Evolutionary conservation across 2,113 vertebrate genomes (phyloP).

Genomic region (Irena cyanogastra): DNA sequence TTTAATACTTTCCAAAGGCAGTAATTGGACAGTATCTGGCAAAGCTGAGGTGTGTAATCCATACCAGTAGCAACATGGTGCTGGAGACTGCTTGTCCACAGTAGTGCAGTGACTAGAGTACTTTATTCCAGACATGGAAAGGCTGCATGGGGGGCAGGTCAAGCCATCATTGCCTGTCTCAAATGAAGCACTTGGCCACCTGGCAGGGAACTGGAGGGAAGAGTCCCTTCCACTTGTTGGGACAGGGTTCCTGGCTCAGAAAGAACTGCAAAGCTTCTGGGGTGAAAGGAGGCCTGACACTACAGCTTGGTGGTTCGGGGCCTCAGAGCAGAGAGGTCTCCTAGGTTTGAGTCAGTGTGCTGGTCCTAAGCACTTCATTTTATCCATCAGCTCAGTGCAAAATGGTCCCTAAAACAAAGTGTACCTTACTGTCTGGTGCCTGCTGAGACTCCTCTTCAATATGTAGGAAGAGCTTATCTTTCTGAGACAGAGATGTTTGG

Average conservation of each 20-base stretch:
- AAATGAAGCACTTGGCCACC: accelerated
- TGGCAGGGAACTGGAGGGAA: background rate
- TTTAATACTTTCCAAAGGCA: background rate
- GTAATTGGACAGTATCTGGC: background rate
- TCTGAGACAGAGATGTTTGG: background rate
- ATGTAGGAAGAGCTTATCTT: background rate
- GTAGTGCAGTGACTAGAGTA: background rate
- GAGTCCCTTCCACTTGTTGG: background rate
- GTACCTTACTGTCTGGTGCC: background rate
- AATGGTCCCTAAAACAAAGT: background rate
- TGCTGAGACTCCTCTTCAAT: background rate
- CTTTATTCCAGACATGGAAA: background rate
- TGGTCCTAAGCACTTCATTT: background rate
- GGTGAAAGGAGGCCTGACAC: background rate
- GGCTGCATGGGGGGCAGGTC: accelerated
- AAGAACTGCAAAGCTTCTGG: background rate
- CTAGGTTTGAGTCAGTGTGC: background rate
- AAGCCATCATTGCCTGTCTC: background rate
- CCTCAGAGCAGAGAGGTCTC: background rate
- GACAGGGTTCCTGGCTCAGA: background rate
- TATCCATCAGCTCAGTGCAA: background rate
- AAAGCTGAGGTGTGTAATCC: background rate
- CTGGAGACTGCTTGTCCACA: background rate
- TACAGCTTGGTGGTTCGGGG: background rate
- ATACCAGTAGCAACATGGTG: background rate